Conservation (phyloP, 2,113 vertebrate species). For the Tragelaphus scriptus region DNA sequence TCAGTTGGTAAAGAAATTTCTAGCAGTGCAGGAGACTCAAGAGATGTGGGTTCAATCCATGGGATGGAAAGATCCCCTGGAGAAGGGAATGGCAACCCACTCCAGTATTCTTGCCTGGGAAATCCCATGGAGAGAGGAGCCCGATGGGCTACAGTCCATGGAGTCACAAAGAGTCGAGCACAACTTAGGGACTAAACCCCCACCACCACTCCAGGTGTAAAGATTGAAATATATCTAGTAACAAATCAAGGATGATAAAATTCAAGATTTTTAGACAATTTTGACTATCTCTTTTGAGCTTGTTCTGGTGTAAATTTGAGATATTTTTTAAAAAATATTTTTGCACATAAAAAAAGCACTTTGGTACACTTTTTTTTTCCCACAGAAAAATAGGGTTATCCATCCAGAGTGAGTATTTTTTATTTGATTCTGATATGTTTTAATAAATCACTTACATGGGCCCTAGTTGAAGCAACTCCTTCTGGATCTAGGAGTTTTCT, state of each 20-base stretch:
- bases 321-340: background rate
- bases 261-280: background rate
- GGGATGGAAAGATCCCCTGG: background rate
- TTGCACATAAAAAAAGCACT: background rate
- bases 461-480: background rate
- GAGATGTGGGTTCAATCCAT: background rate
- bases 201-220: background rate
- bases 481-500: background rate
- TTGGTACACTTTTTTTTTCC: background rate
- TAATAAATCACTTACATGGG: background rate
- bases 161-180: background rate
- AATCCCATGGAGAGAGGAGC: background rate
- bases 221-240: background rate
- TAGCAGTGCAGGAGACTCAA: background rate
- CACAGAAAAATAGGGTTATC: background rate
- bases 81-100: background rate
- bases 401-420: background rate
- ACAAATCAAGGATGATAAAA: background rate
- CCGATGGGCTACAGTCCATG: background rate
- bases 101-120: background rate
- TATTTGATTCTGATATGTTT: background rate
- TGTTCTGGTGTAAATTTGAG: background rate
- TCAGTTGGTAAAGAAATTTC: background rate
- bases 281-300: background rate
- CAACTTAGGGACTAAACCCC: fast-evolving